Evolutionary conservation across 2,113 vertebrate genomes (phyloP).

Genomic region (Platichthys flesus): DNA sequence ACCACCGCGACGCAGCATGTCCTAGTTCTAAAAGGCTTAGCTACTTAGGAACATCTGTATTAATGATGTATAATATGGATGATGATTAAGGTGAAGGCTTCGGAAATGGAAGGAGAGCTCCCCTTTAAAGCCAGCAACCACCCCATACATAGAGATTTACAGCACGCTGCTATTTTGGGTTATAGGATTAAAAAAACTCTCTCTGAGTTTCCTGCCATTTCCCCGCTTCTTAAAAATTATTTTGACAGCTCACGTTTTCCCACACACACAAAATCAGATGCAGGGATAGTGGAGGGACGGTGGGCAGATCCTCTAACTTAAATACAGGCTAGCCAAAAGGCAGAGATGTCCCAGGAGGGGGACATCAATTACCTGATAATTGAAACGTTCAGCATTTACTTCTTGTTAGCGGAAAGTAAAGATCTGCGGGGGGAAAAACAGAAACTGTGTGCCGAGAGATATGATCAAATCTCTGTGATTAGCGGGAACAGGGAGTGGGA

Average conservation of each 20-base stretch:
- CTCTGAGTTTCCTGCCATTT: constrained; percentile 46
- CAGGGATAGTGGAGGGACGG: constrained; percentile 24
- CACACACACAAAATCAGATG: constrained; percentile 43
- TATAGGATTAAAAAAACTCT: constrained; percentile 63
- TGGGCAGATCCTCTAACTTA: constrained; percentile 50
- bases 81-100: constrained; percentile 70
- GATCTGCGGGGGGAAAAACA: constrained; percentile 12
- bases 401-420: constrained; percentile 37
- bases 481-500: constrained; percentile 28
- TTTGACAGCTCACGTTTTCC: constrained; percentile 49
- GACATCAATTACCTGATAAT: constrained; percentile 56
- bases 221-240: not conserved
- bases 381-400: constrained; percentile 41
- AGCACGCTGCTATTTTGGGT: constrained; percentile 69
- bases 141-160: constrained; percentile 37
- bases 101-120: constrained; percentile 56
- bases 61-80: constrained; percentile 70
- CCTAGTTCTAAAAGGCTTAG: constrained; percentile 66
- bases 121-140: constrained; percentile 54
- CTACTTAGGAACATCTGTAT: constrained; percentile 67
- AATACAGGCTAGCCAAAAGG: constrained; percentile 54
- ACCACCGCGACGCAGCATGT: constrained; percentile 45
- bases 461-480: constrained; percentile 57
- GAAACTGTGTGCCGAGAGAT: constrained; percentile 28
- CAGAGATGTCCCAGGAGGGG: constrained; percentile 64